These are phyloP conservation scores for Dermochelys coriacea DNA, from an alignment of 2,797 vertebrate genomes.

Conservation along the genomic window DNA sequence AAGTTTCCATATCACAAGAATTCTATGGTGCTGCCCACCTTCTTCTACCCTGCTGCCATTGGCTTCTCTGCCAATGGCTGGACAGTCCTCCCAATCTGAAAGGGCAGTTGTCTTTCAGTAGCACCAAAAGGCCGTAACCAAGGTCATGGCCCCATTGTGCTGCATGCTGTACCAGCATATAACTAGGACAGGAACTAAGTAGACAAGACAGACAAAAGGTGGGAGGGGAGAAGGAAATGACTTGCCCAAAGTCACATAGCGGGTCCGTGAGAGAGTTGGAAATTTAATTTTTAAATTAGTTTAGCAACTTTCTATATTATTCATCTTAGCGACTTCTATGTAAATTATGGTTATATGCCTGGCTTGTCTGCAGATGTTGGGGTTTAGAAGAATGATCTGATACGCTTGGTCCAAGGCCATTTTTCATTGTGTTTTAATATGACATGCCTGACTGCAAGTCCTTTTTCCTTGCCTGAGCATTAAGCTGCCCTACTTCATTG, in stretches of 20 bases:
- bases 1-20: background rate
- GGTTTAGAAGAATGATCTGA: background rate
- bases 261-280: background rate
- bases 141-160: background rate
- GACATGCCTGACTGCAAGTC: background rate
- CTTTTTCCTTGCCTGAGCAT: background rate
- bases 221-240: background rate
- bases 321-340: background rate
- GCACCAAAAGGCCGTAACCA: background rate
- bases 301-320: background rate
- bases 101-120: background rate
- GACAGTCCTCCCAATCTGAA: accelerated
- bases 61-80: accelerated
- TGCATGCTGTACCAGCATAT: background rate
- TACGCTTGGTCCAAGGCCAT: background rate
- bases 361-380: background rate
- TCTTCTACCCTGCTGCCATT: background rate
- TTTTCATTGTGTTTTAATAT: background rate
- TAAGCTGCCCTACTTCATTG: background rate
- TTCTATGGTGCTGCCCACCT: background rate
- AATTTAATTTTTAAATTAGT: background rate
- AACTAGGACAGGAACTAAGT: background rate
- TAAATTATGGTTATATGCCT: background rate
- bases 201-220: background rate
- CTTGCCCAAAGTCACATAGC: background rate